A percentile compares a stretch with the other conserved stretches of the same genome.
These are phyloP conservation scores for Lineus longissimus DNA, from an alignment of 1,140 invertebrate species.

Conservation along the genomic window DNA sequence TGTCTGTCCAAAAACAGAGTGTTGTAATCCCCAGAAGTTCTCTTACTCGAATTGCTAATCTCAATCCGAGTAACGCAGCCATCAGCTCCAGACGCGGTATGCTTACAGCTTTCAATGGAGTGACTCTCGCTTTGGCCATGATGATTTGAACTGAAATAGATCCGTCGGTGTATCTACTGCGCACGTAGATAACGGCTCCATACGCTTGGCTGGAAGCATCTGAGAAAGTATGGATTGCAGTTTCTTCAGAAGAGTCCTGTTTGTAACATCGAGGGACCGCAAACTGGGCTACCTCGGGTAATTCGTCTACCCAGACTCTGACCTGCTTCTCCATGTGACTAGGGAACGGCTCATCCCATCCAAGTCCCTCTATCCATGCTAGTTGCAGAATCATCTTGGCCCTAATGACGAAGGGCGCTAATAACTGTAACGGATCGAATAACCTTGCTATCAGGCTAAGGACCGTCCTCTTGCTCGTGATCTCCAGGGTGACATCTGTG, in stretches of 20 bases:
- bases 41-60: too few species aligned
- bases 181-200: too few species aligned
- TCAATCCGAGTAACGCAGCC: too few species aligned
- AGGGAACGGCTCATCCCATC: background rate
- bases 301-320: background rate
- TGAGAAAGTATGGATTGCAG: background rate
- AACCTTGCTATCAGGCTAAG: background rate
- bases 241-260: background rate
- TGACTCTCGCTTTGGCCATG: too few species aligned
- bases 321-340: background rate
- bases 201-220: background rate
- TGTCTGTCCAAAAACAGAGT: too few species aligned
- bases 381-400: background rate
- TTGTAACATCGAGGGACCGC: background rate
- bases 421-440: background rate
- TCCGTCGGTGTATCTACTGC: too few species aligned
- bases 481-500: background rate
- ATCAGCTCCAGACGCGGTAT: too few species aligned
- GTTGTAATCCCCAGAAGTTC: too few species aligned
- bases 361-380: background rate
- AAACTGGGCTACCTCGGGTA: background rate
- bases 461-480: background rate
- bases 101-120: too few species aligned
- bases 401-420: background rate
- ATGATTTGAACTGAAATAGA: too few species aligned